A percentile compares a stretch with the other conserved stretches of the same genome.
Conservation (phyloP, 2,797 vertebrate species). For the Megaceryle alcyon region DNA sequence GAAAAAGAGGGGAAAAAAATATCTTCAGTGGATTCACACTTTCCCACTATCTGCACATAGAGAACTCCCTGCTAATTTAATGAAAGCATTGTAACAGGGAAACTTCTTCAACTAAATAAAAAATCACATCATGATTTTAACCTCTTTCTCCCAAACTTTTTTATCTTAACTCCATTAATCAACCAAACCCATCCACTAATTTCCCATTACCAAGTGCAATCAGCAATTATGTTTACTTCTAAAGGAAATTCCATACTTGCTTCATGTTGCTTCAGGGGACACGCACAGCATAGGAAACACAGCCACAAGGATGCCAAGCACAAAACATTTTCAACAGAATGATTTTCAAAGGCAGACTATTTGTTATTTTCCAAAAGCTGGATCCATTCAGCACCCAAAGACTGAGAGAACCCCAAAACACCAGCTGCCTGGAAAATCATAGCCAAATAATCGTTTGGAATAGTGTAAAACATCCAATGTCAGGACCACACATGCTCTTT, state of each 20-base stretch:
- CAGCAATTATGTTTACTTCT: conserved; percentile 11
- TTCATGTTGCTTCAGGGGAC: neutral
- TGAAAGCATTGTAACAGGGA: neutral
- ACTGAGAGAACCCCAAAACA: neutral
- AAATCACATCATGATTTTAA: neutral
- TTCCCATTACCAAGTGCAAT: neutral
- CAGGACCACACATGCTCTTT: neutral
- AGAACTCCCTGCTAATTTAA: neutral
- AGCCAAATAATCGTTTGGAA: fast-evolving
- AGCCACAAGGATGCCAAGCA: neutral
- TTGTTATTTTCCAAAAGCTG: neutral
- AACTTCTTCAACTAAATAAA: neutral
- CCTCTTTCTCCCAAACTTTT: neutral
- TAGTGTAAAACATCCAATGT: neutral
- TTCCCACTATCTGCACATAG: neutral
- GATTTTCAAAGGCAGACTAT: neutral
- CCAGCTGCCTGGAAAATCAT: neutral
- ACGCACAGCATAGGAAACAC: neutral
- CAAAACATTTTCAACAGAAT: neutral
- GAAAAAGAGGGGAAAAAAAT: neutral
- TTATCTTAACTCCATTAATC: neutral
- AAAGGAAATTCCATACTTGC: conserved; percentile 6
- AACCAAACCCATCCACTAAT: neutral
- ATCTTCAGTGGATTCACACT: neutral
- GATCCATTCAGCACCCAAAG: neutral